Evolutionary conservation across 1,140 invertebrate species (phyloP).

Genomic region (Phocides pigmalion): DNA sequence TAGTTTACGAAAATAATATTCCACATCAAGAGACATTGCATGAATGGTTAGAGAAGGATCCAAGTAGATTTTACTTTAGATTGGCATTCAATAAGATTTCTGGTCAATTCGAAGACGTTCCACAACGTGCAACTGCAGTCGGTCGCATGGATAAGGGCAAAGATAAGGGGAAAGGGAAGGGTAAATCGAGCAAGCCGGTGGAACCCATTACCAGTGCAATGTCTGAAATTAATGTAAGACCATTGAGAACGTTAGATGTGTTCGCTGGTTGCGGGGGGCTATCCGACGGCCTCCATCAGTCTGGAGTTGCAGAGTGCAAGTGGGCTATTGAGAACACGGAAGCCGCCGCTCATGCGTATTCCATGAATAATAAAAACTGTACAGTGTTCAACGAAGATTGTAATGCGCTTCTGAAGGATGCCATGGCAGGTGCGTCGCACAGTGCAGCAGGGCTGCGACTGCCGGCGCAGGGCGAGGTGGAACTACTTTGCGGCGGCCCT

Average conservation of each 20-base stretch:
- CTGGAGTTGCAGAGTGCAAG: conserved; percentile 87
- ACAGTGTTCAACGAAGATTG: conserved; percentile 93
- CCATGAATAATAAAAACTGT: conserved; percentile 90
- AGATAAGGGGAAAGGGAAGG: conserved; percentile 89
- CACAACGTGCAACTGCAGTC: conserved; percentile 84
- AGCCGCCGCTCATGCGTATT: conserved; percentile 91
- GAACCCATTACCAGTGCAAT: conserved; percentile 49
- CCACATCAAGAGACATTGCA: conserved; percentile 73
- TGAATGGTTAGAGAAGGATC: conserved; percentile 87
- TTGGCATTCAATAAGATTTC: conserved; percentile 87
- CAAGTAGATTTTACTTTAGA: conserved; percentile 90
- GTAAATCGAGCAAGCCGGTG: conserved; percentile 84
- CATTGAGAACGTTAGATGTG: conserved; percentile 90
- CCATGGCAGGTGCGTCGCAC: conserved; percentile 84
- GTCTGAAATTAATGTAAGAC: conserved; percentile 70
- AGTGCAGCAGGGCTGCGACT: conserved; percentile 85
- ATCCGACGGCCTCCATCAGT: conserved; percentile 89
- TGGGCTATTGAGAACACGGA: conserved; percentile 95
- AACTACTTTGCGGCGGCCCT: conserved; percentile 94
- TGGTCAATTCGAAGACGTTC: conserved; percentile 86
- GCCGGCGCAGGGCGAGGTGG: conserved; percentile 92
- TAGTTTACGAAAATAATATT: conserved; percentile 72
- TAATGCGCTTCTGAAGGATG: conserved; percentile 88
- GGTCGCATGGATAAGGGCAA: conserved; percentile 86
- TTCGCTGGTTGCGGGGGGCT: conserved; percentile 95